Conservation (phyloP, 2,888 invertebrate genomes). For the Pandemis heparana region DNA sequence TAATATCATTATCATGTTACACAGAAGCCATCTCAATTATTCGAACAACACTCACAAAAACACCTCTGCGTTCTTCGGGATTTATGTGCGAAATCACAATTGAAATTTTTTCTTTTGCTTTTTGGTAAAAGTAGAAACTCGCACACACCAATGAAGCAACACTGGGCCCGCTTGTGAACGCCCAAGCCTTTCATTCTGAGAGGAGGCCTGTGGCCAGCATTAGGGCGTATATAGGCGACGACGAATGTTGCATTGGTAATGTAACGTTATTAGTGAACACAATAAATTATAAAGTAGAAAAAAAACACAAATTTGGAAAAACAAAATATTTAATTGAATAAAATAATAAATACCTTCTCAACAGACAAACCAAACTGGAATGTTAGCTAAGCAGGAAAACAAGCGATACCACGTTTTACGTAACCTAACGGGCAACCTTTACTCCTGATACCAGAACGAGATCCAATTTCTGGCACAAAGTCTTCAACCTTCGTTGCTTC, state of each 20-base stretch:
- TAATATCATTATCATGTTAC: too few species aligned
- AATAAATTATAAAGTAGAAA: not conserved
- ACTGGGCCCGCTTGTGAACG: too few species aligned
- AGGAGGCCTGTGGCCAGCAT: too few species aligned
- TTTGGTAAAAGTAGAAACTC: too few species aligned
- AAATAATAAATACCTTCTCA: not conserved
- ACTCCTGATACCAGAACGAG: conserved; percentile 47
- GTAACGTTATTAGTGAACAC: not conserved
- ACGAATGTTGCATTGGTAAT: not conserved
- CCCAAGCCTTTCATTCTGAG: too few species aligned
- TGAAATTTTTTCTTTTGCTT: too few species aligned
- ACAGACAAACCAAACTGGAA: not conserved
- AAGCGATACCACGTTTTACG: conserved; percentile 48
- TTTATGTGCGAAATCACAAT: too few species aligned
- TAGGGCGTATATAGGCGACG: too few species aligned
- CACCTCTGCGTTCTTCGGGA: too few species aligned
- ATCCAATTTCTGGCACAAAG: conserved; percentile 44
- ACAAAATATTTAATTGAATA: conserved; percentile 1
- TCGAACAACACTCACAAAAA: too few species aligned
- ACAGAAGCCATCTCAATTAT: too few species aligned
- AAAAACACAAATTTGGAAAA: not conserved
- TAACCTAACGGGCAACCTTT: conserved; percentile 54
- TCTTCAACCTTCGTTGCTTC: conserved; percentile 15
- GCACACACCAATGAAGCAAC: too few species aligned
- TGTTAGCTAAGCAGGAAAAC: conserved; percentile 49